Conservation (phyloP, 2,888 invertebrate genomes). For the Mongoloraphidia duomilia region DNA sequence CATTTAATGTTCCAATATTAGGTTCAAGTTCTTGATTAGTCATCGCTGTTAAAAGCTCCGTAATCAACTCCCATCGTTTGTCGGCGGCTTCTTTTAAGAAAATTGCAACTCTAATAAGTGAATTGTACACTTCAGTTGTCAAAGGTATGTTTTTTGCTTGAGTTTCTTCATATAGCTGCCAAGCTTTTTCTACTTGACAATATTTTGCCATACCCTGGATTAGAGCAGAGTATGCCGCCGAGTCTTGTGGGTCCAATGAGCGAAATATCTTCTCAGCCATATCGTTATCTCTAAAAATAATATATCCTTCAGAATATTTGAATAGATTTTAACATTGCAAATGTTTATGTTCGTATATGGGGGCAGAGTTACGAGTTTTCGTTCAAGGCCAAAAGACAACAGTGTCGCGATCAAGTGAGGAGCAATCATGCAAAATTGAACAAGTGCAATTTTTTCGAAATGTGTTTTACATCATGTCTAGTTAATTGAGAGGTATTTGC, state of each 20-base stretch:
- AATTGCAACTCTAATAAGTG: slow-evolving; percentile 43
- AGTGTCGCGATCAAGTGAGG: no score
- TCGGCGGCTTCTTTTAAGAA: slow-evolving; percentile 50
- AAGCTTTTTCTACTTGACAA: slow-evolving; percentile 50
- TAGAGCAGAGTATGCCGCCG: slow-evolving; percentile 58
- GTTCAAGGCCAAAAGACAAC: no score
- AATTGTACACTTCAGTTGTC: slow-evolving; percentile 53
- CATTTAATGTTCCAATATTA: slow-evolving; percentile 53
- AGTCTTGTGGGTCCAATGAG: slow-evolving; percentile 49
- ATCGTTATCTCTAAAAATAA: slow-evolving; percentile 42
- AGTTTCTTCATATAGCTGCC: slow-evolving; percentile 48
- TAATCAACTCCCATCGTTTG: slow-evolving; percentile 45
- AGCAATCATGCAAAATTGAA: no score
- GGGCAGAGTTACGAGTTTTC: no score
- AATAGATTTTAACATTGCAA: no score
- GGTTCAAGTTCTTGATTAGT: slow-evolving; percentile 39
- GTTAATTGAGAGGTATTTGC: no score
- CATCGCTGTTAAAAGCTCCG: slow-evolving; percentile 51
- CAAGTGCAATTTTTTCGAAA: no score
- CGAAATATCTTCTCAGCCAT: slow-evolving; percentile 63
- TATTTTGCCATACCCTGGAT: slow-evolving; percentile 75
- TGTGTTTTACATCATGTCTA: no score
- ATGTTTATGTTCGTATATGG: no score
- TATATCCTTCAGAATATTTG: background rate
- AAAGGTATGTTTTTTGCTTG: slow-evolving; percentile 45